Conservation (phyloP, 1,140 invertebrate genomes). For the Sitodiplosis mosellana region DNA sequence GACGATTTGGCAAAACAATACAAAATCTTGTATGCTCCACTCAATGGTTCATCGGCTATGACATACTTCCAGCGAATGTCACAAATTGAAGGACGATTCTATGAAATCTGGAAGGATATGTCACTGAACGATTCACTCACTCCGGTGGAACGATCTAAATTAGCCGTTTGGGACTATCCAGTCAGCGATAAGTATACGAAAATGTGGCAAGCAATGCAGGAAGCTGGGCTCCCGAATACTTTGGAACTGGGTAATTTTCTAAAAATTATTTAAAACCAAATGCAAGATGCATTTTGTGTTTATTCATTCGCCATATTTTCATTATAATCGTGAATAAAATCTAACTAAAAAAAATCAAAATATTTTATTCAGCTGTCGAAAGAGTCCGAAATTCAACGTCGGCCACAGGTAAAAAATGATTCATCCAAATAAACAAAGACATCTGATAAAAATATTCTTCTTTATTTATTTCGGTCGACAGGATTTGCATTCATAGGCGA, state of each 20-base stretch:
- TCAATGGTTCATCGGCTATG: constrained; percentile 56
- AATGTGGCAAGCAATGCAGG: constrained; percentile 95
- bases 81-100: constrained; percentile 84
- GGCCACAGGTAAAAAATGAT: constrained; percentile 33
- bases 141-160: constrained; percentile 72
- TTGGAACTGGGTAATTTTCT: no score
- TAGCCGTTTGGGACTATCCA: constrained; percentile 98
- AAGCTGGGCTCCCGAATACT: constrained; percentile 57
- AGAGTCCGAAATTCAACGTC: constrained; percentile 55
- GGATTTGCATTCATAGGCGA: constrained; percentile 91
- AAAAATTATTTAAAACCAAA: no score
- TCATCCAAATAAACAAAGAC: background rate
- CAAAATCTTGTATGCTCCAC: constrained; percentile 84
- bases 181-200: constrained; percentile 97
- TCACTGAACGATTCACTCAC: constrained; percentile 81
- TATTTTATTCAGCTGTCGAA: constrained; percentile 58
- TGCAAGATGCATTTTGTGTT: no score
- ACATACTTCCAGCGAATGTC: constrained; percentile 93
- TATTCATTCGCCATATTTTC: no score
- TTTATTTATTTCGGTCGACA: constrained; percentile 1
- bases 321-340: no score
- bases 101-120: constrained; percentile 97
- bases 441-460: background rate
- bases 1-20: constrained; percentile 90
- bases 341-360: no score